Percentiles rank a stretch among this genome's conserved stretches.
Evolutionary conservation across 2,113 vertebrate species (phyloP).

Genomic region (Coturnix japonica): DNA sequence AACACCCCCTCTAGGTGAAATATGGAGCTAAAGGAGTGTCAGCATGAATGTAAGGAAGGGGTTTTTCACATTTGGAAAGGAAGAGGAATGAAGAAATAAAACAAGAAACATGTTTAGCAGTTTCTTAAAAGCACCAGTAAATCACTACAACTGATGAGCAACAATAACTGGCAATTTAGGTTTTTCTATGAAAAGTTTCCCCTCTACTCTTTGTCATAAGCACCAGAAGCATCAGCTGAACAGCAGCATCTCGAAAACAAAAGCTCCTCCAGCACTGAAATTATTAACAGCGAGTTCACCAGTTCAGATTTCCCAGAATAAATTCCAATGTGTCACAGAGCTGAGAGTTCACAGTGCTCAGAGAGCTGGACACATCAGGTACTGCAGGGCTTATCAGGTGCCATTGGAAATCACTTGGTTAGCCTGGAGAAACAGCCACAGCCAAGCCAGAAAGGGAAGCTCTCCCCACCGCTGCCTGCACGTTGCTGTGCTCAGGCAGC

Average conservation of each 20-base stretch:
- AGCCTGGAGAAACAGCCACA: background rate
- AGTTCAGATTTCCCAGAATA: background rate
- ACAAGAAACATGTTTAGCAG: background rate
- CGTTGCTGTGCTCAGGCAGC: background rate
- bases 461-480: background rate
- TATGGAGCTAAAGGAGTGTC: background rate
- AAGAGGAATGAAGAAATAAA: too few species aligned
- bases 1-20: background rate
- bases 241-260: background rate
- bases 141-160: background rate
- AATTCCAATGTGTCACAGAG: background rate
- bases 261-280: background rate
- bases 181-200: background rate
- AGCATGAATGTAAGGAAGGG: background rate
- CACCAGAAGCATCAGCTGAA: background rate
- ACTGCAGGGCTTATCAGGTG: background rate
- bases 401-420: accelerated
- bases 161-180: background rate
- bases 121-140: background rate
- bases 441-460: background rate
- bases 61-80: background rate
- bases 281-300: background rate
- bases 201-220: background rate
- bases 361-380: background rate
- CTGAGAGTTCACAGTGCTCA: background rate